Percentiles rank a stretch among this genome's conserved stretches.
phyloP scores from a whole-genome alignment of 2,113 vertebrate genomes.

The Platichthys stellatus region DNA sequence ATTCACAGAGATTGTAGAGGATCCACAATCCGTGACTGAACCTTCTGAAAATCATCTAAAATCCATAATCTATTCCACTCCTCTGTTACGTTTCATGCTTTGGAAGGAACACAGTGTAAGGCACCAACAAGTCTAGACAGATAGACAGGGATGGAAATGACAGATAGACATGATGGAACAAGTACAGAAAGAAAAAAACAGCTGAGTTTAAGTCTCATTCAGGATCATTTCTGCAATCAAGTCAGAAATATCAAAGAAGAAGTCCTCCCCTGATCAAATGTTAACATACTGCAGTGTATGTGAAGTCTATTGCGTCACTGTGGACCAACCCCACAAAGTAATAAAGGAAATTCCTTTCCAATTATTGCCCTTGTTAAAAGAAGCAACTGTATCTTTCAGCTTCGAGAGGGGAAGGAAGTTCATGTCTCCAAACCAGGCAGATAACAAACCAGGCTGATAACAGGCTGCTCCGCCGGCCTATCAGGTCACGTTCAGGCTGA shows the following conservation, averaged over 20 bases:
- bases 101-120: neutral
- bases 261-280: neutral
- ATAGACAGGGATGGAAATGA: neutral
- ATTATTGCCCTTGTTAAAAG: slow-evolving; percentile 1
- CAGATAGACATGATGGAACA: slow-evolving; percentile 25
- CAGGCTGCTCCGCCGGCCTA: slow-evolving; percentile 33
- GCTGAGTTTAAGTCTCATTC: neutral
- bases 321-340: neutral
- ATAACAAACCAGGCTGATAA: slow-evolving; percentile 55
- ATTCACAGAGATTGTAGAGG: neutral
- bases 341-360: slow-evolving; percentile 39
- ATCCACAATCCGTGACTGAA: neutral
- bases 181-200: neutral
- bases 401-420: neutral
- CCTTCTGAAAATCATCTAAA: neutral
- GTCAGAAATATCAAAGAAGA: neutral
- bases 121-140: slow-evolving; percentile 53
- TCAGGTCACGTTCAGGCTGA: slow-evolving; percentile 41
- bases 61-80: slow-evolving; percentile 7
- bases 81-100: neutral
- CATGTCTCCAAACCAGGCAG: slow-evolving; percentile 9
- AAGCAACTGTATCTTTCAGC: slow-evolving; percentile 11
- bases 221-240: neutral
- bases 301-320: neutral
- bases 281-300: neutral